Percentiles rank a stretch among this genome's conserved stretches.
Conservation (phyloP, 2,888 invertebrate genomes). For the Chrysina gloriosa region DNA sequence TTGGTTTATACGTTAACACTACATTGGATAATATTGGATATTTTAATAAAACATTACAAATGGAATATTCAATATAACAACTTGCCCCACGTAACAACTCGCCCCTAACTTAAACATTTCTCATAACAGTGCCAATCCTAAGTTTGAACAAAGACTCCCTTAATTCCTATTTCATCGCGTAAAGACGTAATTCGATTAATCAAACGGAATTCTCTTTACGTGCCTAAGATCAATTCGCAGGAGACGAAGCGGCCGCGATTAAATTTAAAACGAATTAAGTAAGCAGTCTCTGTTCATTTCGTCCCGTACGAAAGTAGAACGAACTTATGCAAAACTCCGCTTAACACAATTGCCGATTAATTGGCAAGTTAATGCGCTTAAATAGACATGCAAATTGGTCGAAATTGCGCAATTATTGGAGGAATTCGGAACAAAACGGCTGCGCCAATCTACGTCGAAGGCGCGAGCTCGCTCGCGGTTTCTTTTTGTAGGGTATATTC, state of each 20-base stretch:
- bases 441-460: conserved; percentile 24
- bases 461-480: conserved; percentile 46
- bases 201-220: too few relatives aligned
- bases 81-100: too few relatives aligned
- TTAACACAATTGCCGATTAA: conserved; percentile 52
- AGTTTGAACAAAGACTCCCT: too few relatives aligned
- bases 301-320: background rate
- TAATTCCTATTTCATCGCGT: too few relatives aligned
- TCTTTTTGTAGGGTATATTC: conserved; percentile 14
- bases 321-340: conserved; percentile 45
- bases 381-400: conserved; percentile 53
- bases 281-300: background rate
- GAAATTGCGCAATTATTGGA: conserved; percentile 52
- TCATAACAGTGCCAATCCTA: too few relatives aligned
- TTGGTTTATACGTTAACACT: too few relatives aligned
- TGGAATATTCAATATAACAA: too few relatives aligned
- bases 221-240: background rate
- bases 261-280: background rate
- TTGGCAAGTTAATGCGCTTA: conserved; percentile 42
- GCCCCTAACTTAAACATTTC: too few relatives aligned
- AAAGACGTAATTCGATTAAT: too few relatives aligned
- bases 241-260: background rate
- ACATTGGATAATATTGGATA: too few relatives aligned
- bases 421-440: conserved; percentile 52
- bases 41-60: too few relatives aligned